phyloP scores from a whole-genome alignment of 2,888 invertebrate species.

The Anticlea derivata region DNA sequence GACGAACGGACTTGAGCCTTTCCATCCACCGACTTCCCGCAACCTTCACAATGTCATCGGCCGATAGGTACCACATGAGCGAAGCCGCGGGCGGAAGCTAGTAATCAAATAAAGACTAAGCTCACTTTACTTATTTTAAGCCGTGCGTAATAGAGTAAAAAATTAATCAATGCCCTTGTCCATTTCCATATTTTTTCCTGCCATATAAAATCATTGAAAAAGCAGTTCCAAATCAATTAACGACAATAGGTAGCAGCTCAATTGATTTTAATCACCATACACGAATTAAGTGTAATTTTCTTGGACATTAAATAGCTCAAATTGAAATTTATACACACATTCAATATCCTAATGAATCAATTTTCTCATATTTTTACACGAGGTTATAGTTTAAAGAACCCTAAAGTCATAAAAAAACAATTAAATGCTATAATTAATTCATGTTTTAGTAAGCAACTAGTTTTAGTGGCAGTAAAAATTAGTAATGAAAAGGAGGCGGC shows the following conservation, averaged over 20 bases:
- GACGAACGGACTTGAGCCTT: no score
- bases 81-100: no score
- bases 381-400: slow-evolving; percentile 25
- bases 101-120: no score
- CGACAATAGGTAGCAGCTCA: slow-evolving; percentile 12
- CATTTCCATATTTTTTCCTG: neutral
- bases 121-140: no score
- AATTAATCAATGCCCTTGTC: neutral
- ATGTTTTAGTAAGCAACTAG: slow-evolving; percentile 18
- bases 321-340: slow-evolving; percentile 29
- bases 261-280: slow-evolving; percentile 23
- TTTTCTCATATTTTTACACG: slow-evolving; percentile 31
- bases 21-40: no score
- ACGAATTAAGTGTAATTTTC: slow-evolving; percentile 11
- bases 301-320: slow-evolving; percentile 19
- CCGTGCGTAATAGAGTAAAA: no score
- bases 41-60: no score
- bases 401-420: slow-evolving; percentile 8
- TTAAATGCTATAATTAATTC: slow-evolving; percentile 24
- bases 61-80: no score
- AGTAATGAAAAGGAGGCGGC: slow-evolving; percentile 18
- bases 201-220: neutral
- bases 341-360: slow-evolving; percentile 29
- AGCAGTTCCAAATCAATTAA: slow-evolving; percentile 12
- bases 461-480: slow-evolving; percentile 28